These are phyloP conservation scores for Chelon labrosus DNA, from an alignment of 2,797 vertebrate genomes.

Conservation along the genomic window DNA sequence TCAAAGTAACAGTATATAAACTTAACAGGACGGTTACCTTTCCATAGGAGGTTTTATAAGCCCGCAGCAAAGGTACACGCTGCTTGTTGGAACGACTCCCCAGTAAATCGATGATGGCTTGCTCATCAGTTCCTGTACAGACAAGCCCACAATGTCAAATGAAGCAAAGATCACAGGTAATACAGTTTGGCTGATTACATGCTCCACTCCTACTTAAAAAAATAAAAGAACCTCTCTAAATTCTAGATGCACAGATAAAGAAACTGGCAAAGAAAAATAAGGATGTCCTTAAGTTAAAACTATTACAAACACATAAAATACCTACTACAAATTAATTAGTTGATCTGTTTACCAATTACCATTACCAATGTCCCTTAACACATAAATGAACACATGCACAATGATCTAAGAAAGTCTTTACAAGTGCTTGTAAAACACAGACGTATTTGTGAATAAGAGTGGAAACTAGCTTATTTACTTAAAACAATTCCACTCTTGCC, in stretches of 20 bases:
- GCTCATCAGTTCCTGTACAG: conserved; percentile 93
- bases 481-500: not conserved
- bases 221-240: not conserved
- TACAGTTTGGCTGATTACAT: not conserved
- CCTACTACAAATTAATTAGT: not conserved
- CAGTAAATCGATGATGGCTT: conserved; percentile 95
- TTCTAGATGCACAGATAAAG: not conserved
- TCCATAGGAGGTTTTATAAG: conserved; percentile 97
- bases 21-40: conserved; percentile 85
- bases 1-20: not conserved
- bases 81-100: conserved; percentile 94
- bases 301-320: no score
- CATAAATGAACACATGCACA: not conserved
- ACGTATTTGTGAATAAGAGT: not conserved
- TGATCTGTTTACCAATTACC: no score
- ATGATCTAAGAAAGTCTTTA: not conserved
- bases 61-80: conserved; percentile 88
- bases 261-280: not conserved
- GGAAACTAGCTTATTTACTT: no score
- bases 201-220: no score
- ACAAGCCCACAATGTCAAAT: conserved; percentile 44
- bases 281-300: not conserved
- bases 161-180: not conserved
- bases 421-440: not conserved
- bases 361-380: not conserved